phyloP scores from a whole-genome alignment of 2,113 vertebrate species.

The Nerophis ophidion region DNA sequence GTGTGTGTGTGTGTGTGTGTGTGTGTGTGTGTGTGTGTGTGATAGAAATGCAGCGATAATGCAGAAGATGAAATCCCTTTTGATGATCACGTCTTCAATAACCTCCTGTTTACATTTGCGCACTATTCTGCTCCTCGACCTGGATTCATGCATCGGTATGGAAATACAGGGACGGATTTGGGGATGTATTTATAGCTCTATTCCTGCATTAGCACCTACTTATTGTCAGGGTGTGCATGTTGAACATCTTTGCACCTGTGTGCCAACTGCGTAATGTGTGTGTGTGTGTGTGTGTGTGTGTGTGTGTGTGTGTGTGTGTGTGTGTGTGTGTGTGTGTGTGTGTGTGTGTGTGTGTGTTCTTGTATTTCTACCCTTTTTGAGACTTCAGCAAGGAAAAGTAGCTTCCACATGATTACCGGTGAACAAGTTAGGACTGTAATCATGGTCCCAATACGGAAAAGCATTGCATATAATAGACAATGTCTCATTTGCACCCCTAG shows the following conservation, averaged over 20 bases:
- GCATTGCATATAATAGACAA: no score
- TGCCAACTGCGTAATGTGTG: conserved; percentile 5
- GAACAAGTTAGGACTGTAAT: no score
- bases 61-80: conserved; percentile 46
- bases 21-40: background rate
- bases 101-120: conserved; percentile 10
- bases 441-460: no score
- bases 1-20: conserved; percentile 19
- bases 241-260: conserved; percentile 26
- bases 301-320: conserved; percentile 2
- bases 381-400: no score
- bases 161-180: conserved; percentile 3
- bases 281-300: conserved; percentile 2
- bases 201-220: conserved; percentile 15
- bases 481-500: no score
- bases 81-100: conserved; percentile 36
- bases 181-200: conserved; percentile 22
- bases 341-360: no score
- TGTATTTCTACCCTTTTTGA: no score
- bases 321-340: no score
- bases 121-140: conserved; percentile 11
- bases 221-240: conserved; percentile 9
- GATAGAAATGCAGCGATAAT: conserved; percentile 27
- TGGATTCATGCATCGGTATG: background rate
- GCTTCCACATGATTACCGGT: no score